Percentiles rank a stretch among this genome's conserved stretches.
These are phyloP conservation scores for Pogonocherus hispidulus DNA, from an alignment of 2,888 invertebrate genomes.

Conservation along the genomic window DNA sequence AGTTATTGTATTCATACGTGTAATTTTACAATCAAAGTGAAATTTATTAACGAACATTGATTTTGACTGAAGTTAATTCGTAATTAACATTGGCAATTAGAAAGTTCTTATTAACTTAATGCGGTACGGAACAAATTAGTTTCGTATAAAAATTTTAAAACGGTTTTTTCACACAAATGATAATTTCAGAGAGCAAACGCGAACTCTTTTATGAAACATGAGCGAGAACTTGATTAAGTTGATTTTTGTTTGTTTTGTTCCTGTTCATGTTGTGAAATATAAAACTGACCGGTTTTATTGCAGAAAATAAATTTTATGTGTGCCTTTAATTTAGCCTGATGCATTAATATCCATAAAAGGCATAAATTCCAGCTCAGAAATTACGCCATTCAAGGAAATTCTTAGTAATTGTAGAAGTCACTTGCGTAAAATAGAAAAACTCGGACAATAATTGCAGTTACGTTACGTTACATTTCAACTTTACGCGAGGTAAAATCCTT, in stretches of 20 bases:
- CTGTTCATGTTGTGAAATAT: constrained; percentile 17
- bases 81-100: neutral
- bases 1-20: no score
- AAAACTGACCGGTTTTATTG: constrained; percentile 24
- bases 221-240: constrained; percentile 11
- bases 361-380: no score
- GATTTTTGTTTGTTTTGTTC: constrained; percentile 16
- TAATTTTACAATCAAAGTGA: neutral
- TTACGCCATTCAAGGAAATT: no score
- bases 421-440: constrained; percentile 3
- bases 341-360: constrained; percentile 17
- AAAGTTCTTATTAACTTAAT: constrained; percentile 1
- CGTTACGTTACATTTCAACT: neutral
- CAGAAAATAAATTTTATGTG: constrained; percentile 14
- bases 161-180: constrained; percentile 5
- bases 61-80: neutral
- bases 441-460: neutral
- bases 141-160: neutral
- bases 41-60: neutral
- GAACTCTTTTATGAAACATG: constrained; percentile 19
- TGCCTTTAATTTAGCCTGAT: constrained; percentile 10
- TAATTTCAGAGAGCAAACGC: constrained; percentile 17
- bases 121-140: neutral
- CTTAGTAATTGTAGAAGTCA: constrained; percentile 18
- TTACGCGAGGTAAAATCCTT: constrained; percentile 32